A percentile compares a stretch with the other conserved stretches of the same genome.
Conservation (phyloP, 2,113 vertebrate species). For the Engraulis encrasicolus region DNA sequence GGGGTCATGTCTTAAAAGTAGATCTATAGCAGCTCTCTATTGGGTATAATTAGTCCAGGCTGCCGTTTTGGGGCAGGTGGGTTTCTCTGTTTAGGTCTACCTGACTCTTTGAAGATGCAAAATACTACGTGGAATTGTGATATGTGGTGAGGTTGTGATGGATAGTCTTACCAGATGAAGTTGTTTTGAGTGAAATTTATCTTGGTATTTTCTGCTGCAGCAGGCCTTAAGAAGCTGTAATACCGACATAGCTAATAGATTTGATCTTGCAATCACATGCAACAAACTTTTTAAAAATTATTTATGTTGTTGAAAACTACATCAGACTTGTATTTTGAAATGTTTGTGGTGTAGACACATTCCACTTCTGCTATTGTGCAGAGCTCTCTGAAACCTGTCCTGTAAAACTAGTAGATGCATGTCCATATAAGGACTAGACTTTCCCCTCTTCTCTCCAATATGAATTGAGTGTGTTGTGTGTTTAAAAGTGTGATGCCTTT, state of each 20-base stretch:
- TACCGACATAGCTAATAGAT: too few relatives aligned
- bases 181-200: neutral
- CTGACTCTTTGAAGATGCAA: neutral
- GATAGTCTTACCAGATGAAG: neutral
- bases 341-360: neutral
- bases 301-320: neutral
- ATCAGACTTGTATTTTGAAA: neutral
- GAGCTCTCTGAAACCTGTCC: neutral
- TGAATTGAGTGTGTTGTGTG: too few relatives aligned
- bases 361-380: neutral
- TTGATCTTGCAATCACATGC: too few relatives aligned
- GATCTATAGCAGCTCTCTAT: neutral
- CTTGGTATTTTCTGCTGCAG: neutral
- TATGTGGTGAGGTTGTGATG: neutral
- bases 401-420: neutral
- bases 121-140: neutral
- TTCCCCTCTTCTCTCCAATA: too few relatives aligned
- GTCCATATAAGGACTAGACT: neutral
- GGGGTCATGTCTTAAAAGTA: conserved; percentile 25
- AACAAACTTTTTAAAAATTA: too few relatives aligned
- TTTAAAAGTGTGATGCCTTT: too few relatives aligned
- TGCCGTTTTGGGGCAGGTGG: neutral
- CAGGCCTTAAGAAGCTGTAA: neutral
- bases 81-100: neutral
- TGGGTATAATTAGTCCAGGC: conserved; percentile 26